Evolutionary conservation across 2,797 vertebrate genomes (phyloP), one percentile per base, ranked within the genome.

Genomic region (Eupleurogrammus muticus): DNA sequence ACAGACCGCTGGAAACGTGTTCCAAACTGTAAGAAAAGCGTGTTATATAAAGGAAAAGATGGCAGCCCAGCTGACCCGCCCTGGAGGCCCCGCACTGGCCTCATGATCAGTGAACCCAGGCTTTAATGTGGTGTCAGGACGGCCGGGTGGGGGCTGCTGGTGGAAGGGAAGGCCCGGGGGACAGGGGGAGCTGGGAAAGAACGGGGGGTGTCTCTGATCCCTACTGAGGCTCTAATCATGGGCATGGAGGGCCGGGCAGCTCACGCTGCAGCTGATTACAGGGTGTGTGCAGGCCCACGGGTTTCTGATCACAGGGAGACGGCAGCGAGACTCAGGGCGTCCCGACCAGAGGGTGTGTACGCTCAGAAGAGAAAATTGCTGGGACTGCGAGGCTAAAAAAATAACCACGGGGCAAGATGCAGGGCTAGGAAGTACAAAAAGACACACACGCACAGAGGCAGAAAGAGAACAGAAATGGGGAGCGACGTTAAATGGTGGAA

Each of bases 201-300:
- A 51, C 12, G 5, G 13, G 38, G 38, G 0, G 24, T 52, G 23
- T 35, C 13, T 61, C 44, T 34, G 21, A 40, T 57, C 53, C 19
- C n/a, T 70, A 50, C 51, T 42, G 28, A 67, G 51, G 55, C 70
- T 81, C 38, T 83, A 87, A 87, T 87, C 70, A 81, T 58, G 59
- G 59, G 55, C 68, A 68, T 60, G 59, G 56, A 49, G 70, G 70
- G 65, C 54, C 60, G 73, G 44, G 65, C 66, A 55, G 77, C 83
- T 78, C 63, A 56, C 9, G 54, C 84, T 80, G 76, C 75, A 14
- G 14, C n/a, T 81, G 83, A 90, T 90, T 88, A 83, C 71, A 88
- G 73, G 83, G 83, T 42, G 80, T 71, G 74, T 56, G 52, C 55
- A 24, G 70, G 51, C 77, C 38, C 47, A 12, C 3, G 5, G 73